A percentile compares a stretch with the other conserved stretches of the same genome.
phyloP scores from a whole-genome alignment of 2,113 vertebrate species.

The Cyprinodon tularosa region DNA sequence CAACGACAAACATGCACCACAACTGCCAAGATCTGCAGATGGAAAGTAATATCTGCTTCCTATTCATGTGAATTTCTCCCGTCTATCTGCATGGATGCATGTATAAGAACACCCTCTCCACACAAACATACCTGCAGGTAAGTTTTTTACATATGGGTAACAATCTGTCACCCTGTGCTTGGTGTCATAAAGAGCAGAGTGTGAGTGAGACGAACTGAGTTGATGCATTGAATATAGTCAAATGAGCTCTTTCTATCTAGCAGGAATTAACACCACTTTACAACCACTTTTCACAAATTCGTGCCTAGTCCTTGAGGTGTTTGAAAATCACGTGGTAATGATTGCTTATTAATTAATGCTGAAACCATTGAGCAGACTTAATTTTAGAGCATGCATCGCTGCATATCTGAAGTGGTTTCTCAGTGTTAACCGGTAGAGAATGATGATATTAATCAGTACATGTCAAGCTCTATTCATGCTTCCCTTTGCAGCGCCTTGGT shows the following conservation, averaged over 20 bases:
- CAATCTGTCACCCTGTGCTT: conserved; percentile 38
- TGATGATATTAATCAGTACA: conserved; percentile 14
- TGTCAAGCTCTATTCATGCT: conserved; percentile 10
- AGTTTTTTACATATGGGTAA: conserved; percentile 25
- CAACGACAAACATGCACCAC: conserved; percentile 24
- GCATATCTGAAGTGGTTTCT: conserved; percentile 35
- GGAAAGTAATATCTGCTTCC: conserved; percentile 21
- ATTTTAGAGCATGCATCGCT: conserved; percentile 31
- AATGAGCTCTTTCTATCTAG: conserved; percentile 44
- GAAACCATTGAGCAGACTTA: conserved; percentile 28
- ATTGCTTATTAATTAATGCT: conserved; percentile 58
- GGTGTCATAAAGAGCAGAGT: conserved; percentile 36
- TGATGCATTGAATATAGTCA: conserved; percentile 45
- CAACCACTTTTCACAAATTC: conserved; percentile 51
- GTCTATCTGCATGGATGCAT: conserved; percentile 17
- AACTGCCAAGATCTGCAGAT: conserved; percentile 39
- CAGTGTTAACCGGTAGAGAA: conserved; percentile 12
- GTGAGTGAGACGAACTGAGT: conserved; percentile 30
- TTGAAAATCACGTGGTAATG: conserved; percentile 51
- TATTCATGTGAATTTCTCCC: conserved; percentile 10
- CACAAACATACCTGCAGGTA: conserved; percentile 6
- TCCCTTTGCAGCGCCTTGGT: conserved; percentile 14
- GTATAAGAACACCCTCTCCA: conserved; percentile 16
- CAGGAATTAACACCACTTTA: conserved; percentile 50
- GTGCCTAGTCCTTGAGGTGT: conserved; percentile 50